These are phyloP conservation scores for Rhimphoctona megacephalus DNA, from an alignment of 2,888 invertebrate genomes.

Conservation along the genomic window DNA sequence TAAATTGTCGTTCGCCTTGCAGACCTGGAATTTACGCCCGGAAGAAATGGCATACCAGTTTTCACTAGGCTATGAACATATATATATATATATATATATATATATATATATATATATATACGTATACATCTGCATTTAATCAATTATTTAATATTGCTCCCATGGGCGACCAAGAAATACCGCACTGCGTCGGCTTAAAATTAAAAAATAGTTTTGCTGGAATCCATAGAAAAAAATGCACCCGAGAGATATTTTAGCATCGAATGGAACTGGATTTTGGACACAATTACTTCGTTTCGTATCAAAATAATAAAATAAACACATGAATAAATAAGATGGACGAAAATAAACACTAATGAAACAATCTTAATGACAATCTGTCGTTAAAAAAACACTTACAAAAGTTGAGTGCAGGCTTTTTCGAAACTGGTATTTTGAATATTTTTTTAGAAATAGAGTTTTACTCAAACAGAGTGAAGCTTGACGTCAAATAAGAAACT, in stretches of 20 bases:
- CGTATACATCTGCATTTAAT: not conserved
- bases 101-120: not conserved
- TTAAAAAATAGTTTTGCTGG: conserved; percentile 62
- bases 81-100: not conserved
- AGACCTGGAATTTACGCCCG: conserved; percentile 46
- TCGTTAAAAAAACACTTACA: not conserved
- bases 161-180: conserved; percentile 45
- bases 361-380: not conserved
- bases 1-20: conserved; percentile 49
- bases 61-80: conserved; percentile 23
- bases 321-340: not conserved
- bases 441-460: not conserved
- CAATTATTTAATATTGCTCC: conserved; percentile 42
- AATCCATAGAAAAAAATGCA: conserved; percentile 28
- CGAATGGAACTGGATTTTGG: not conserved
- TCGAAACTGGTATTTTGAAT: conserved; percentile 3
- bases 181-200: conserved; percentile 38
- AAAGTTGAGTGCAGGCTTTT: not conserved
- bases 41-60: conserved; percentile 57
- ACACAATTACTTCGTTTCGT: not conserved
- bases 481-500: conserved; percentile 19
- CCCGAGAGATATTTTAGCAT: conserved; percentile 17
- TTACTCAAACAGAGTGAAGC: not conserved
- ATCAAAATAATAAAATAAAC: not conserved
- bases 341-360: not conserved